Conservation (phyloP, 2,888 invertebrate species). For the Diaprepes abbreviatus region DNA sequence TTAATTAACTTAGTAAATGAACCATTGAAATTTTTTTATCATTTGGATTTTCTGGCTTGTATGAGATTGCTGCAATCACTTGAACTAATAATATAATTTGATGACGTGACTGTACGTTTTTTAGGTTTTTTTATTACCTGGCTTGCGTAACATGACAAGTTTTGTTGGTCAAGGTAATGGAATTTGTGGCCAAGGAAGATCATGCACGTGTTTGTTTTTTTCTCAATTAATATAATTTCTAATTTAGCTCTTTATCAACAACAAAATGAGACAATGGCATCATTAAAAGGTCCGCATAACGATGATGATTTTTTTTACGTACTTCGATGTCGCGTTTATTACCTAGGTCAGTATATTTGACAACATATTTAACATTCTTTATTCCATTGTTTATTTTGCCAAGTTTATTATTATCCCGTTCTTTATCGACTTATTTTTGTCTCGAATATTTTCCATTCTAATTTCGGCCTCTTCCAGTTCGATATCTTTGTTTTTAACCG, state of each 20-base stretch:
- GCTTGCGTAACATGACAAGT: neutral
- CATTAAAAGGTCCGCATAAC: neutral
- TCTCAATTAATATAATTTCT: neutral
- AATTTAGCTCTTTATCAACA: too few relatives aligned
- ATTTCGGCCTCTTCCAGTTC: slow-evolving; percentile 23
- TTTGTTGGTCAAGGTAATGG: slow-evolving; percentile 2
- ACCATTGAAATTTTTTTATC: neutral
- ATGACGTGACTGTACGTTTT: neutral
- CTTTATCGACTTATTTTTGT: slow-evolving; percentile 21
- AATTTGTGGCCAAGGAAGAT: neutral
- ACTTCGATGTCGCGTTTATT: neutral
- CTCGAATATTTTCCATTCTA: slow-evolving; percentile 18
- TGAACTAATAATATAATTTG: neutral
- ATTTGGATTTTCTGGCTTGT: too few relatives aligned
- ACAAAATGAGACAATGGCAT: neutral
- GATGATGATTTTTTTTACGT: neutral
- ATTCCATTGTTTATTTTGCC: slow-evolving; percentile 8
- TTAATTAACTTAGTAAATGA: neutral
- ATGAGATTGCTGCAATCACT: neutral
- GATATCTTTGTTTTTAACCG: slow-evolving; percentile 26
- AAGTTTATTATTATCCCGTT: slow-evolving; percentile 18
- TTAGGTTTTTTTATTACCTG: neutral
- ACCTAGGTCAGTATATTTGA: slow-evolving; percentile 19
- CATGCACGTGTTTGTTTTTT: neutral
- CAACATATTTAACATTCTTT: slow-evolving; percentile 6